Evolutionary conservation across 2,113 vertebrate genomes (phyloP).

Genomic region (Chlamydotis undulata): DNA sequence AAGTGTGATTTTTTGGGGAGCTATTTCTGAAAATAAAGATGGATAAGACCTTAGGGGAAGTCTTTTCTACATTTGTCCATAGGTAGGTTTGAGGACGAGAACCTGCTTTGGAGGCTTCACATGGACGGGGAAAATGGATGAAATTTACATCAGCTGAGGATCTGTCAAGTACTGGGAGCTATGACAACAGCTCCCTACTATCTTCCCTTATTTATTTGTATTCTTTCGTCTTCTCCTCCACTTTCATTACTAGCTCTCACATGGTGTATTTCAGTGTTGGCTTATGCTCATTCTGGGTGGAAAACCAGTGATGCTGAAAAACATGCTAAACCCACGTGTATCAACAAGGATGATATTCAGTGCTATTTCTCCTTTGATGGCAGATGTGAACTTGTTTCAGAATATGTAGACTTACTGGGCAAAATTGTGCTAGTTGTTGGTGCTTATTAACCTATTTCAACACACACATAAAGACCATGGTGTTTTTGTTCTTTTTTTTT

Average conservation of each 20-base stretch:
- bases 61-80: background rate
- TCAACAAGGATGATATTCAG: background rate
- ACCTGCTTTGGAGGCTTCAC: background rate
- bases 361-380: background rate
- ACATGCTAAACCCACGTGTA: background rate
- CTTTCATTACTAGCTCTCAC: background rate
- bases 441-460: background rate
- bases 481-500: background rate
- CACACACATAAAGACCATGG: background rate
- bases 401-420: background rate
- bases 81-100: background rate
- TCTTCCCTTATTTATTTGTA: background rate
- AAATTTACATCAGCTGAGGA: background rate
- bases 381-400: background rate
- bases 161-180: background rate
- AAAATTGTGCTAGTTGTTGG: background rate
- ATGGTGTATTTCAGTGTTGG: background rate
- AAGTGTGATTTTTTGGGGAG: background rate
- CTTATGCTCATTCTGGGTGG: background rate
- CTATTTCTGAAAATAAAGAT: background rate
- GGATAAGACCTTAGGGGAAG: background rate
- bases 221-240: background rate
- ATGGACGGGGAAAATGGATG: background rate
- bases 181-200: background rate
- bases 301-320: background rate